Base-by-base conservation (phyloP, 2,113 vertebrate genomes). In the Geococcyx californianus region DNA sequence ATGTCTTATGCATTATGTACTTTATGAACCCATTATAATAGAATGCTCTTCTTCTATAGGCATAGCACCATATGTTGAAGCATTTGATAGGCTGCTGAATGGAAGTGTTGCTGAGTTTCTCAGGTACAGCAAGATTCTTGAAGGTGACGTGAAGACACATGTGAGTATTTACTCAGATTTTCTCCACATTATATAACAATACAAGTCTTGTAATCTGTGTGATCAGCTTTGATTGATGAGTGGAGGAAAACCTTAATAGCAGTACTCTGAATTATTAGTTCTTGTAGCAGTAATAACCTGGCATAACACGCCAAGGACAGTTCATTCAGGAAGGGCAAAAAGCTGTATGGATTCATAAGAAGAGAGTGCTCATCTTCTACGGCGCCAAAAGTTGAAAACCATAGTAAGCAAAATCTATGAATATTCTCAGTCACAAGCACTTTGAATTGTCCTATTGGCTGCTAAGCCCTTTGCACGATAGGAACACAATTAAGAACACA, bases 101-200 rank as follows among this genome's bases (percentile, higher is more conserved):
- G 98, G 98, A 58, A 97, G 98, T 7, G 98, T 99, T 94, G 98
- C 98, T 7, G 98, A 99, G 76, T 99, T 99, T 97, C 91, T 99
- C 90, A 98, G 97, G 94, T 96, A 98, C 96, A 99, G 99, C 97
- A 97, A 93, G 84, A 97, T 97, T 90, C 98, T 99, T 60, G 99
- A 99, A 83, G 98, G 98, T 6, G 99, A 99, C 0, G 99, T 99
- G 95, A 99, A 99, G 91, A 98, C 98, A 87, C 99, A 99, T n/a
- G 99, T 99, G 97, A 99, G 99, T 98, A 96, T 90, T 94, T 73
- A 36, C 56, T 26, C 51, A 20, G 4, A 49, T 76, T 77, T 63
- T 52, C 42, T 21, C 28, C 23, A 16, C 17, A 5, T 70, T 17
- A 25, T 36, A 16, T 4, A 68, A 64, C 7, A 0, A 1, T 82